Conservation (phyloP, 2,888 invertebrate genomes). For the Oligia latruncula region DNA sequence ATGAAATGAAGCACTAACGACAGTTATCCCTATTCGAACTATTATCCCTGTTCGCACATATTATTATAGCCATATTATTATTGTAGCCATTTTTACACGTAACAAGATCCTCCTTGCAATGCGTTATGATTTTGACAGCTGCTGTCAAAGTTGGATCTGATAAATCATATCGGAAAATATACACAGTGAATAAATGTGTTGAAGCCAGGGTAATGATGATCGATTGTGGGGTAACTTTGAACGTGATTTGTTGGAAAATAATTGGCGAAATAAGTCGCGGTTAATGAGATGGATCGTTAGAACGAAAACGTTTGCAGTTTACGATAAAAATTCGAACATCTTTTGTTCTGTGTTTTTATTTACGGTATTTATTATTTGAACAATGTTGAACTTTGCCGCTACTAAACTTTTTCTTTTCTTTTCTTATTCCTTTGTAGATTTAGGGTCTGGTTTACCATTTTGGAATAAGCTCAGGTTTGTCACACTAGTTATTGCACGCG, state of each 20-base stretch:
- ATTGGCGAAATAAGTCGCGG: conserved; percentile 45
- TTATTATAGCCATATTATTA: too few relatives aligned
- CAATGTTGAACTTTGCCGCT: background rate
- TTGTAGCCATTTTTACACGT: conserved; percentile 28
- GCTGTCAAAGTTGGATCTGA: conserved; percentile 67
- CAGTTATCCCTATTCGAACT: too few relatives aligned
- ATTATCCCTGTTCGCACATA: too few relatives aligned
- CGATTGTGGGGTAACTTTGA: conserved; percentile 63
- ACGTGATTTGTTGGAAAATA: conserved; percentile 61
- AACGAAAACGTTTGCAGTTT: conserved; percentile 27
- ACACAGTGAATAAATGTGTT: conserved; percentile 64
- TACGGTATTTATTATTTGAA: background rate
- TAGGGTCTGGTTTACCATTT: background rate
- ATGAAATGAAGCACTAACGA: too few relatives aligned
- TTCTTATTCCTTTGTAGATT: background rate
- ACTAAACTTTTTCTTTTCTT: background rate
- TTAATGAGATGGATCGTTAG: conserved; percentile 50
- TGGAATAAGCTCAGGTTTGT: background rate
- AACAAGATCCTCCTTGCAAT: conserved; percentile 55
- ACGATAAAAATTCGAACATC: conserved; percentile 23
- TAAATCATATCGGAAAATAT: conserved; percentile 63
- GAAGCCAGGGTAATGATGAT: conserved; percentile 65
- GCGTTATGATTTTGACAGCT: conserved; percentile 65
- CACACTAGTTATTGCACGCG: background rate
- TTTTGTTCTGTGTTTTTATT: conserved; percentile 29